Conservation (phyloP, 2,113 vertebrate species). For the Siphamia tubifer region DNA sequence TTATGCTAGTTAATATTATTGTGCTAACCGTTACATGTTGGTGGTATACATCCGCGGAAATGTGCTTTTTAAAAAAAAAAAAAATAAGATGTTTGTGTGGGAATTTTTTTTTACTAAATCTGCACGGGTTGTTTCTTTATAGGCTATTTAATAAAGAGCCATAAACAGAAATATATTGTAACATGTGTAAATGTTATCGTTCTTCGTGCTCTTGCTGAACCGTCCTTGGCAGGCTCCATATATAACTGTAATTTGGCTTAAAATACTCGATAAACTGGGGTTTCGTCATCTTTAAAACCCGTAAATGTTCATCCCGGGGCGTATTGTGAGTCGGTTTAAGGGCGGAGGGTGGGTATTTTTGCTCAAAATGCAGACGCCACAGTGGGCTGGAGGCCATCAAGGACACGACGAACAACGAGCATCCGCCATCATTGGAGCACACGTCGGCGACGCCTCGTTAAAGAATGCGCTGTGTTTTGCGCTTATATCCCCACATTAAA, state of each 20-base stretch:
- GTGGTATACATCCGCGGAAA: no score
- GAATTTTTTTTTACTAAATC: no score
- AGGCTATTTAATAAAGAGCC: no score
- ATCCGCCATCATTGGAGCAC: slow-evolving; percentile 78
- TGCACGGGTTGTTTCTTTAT: no score
- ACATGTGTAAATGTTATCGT: no score
- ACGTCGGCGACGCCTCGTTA: slow-evolving; percentile 74
- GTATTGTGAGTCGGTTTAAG: neutral
- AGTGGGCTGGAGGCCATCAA: slow-evolving; percentile 59
- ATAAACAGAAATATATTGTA: no score
- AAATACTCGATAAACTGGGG: neutral
- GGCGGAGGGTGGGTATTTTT: neutral
- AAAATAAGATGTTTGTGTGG: no score
- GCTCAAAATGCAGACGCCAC: slow-evolving; percentile 9
- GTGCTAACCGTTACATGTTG: no score
- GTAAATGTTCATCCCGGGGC: no score
- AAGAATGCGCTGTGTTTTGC: slow-evolving; percentile 61
- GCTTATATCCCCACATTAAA: neutral
- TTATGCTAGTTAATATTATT: no score
- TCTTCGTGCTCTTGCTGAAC: neutral
- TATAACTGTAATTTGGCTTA: neutral
- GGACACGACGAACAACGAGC: slow-evolving; percentile 70
- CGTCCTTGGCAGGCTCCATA: slow-evolving; percentile 31
- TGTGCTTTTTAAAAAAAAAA: no score
- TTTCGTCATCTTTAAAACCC: rapidly evolving